A percentile compares a stretch with the other conserved stretches of the same genome.
phyloP scores from a whole-genome alignment of 2,888 invertebrate species.

The Adelphocoris suturalis region DNA sequence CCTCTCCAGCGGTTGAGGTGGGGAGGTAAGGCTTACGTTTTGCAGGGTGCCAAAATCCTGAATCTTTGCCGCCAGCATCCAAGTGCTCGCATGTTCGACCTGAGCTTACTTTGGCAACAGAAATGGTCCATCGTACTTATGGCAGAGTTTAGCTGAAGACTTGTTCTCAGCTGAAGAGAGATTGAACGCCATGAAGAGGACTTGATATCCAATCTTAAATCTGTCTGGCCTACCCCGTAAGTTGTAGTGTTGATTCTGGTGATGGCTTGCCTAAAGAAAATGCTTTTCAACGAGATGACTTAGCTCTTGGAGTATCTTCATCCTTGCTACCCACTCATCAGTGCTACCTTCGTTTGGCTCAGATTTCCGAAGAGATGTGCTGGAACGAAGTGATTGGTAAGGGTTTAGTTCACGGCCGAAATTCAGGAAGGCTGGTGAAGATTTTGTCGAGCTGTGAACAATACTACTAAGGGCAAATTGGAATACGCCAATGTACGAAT shows the following conservation, averaged over 20 bases:
- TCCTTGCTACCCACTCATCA: not conserved
- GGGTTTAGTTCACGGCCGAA: constrained; percentile 23
- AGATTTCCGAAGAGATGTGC: not conserved
- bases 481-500: not conserved
- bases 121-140: constrained; percentile 37
- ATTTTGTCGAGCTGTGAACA: not conserved
- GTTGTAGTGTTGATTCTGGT: constrained; percentile 43
- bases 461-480: not conserved
- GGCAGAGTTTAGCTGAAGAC: constrained; percentile 26
- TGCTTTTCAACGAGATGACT: not conserved
- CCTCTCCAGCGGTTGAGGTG: constrained; percentile 60
- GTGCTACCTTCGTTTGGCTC: not conserved
- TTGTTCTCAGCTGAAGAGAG: not conserved
- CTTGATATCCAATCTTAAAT: constrained; percentile 43
- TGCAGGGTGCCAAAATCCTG: constrained; percentile 57
- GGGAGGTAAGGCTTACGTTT: constrained; percentile 18
- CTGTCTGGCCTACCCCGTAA: constrained; percentile 7
- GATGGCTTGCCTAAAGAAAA: not conserved
- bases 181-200: constrained; percentile 1
- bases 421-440: constrained; percentile 58
- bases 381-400: not conserved
- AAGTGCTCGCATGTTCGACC: constrained; percentile 14
- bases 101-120: too few relatives aligned
- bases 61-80: constrained; percentile 29
- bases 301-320: not conserved